Evolutionary conservation across 2,888 invertebrate species (phyloP).

Genomic region (Nomada fabriciana): DNA sequence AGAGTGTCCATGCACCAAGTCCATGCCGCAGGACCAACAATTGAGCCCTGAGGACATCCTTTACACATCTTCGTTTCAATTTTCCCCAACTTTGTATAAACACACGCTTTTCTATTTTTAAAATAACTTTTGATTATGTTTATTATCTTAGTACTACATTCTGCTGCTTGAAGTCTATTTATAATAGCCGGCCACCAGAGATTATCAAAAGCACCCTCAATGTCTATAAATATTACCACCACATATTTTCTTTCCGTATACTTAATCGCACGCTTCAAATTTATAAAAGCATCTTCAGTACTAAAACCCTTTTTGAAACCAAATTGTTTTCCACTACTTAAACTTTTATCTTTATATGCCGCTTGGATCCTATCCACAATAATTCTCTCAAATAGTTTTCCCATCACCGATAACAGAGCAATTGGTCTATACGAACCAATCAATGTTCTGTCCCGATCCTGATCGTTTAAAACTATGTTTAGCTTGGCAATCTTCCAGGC

Average conservation of each 20-base stretch:
- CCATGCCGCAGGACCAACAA: slow-evolving; percentile 9
- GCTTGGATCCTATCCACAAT: neutral
- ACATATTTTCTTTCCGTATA: neutral
- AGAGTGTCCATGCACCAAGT: slow-evolving; percentile 2
- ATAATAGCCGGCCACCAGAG: neutral
- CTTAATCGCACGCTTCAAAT: neutral
- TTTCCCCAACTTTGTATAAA: neutral
- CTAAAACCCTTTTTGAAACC: too few species aligned
- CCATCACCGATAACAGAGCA: slow-evolving; percentile 1
- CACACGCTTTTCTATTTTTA: neutral
- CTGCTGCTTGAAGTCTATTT: neutral
- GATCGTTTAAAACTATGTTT: slow-evolving; percentile 14
- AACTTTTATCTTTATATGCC: neutral
- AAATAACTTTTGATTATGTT: neutral
- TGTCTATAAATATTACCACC: slow-evolving; percentile 3
- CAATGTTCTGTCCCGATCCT: neutral
- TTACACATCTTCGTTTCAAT: neutral
- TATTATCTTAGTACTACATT: neutral
- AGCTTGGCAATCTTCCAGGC: slow-evolving; percentile 13
- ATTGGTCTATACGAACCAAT: slow-evolving; percentile 32
- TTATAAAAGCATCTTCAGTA: slow-evolving; percentile 1
- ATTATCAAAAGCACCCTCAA: slow-evolving; percentile 29
- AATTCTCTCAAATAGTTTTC: slow-evolving; percentile 18
- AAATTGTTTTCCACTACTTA: neutral
- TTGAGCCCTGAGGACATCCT: neutral